phyloP scores from a whole-genome alignment of 2,797 vertebrate species.

The Arnoldichthys spilopterus region DNA sequence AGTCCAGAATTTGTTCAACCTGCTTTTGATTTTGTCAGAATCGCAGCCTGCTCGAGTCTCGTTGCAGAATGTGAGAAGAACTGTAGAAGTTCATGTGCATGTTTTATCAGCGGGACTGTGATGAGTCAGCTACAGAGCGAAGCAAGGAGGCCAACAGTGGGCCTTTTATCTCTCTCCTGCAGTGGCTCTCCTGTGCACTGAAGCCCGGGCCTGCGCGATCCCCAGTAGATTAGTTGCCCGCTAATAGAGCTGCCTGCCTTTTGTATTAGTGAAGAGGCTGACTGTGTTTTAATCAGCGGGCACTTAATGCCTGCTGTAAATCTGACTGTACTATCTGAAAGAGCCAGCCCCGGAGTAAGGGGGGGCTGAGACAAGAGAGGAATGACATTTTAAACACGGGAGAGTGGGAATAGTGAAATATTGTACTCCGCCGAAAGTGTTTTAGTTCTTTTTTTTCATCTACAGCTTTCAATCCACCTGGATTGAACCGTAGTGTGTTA shows the following conservation, averaged over 20 bases:
- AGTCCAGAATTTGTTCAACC: background rate
- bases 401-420: background rate
- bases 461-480: no score
- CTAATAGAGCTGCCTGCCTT: conserved; percentile 51
- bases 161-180: conserved; percentile 44
- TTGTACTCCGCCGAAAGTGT: background rate
- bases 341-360: conserved; percentile 9
- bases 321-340: conserved; percentile 26
- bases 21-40: conserved; percentile 30
- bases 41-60: background rate
- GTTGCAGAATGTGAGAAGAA: conserved; percentile 8
- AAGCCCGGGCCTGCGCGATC: conserved; percentile 40
- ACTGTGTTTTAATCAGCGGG: conserved; percentile 50
- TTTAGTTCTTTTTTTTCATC: background rate
- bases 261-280: conserved; percentile 46
- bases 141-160: conserved; percentile 1
- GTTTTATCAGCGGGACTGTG: conserved; percentile 16
- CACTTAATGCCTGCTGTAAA: conserved; percentile 42
- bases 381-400: conserved; percentile 18
- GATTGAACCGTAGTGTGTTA: no score
- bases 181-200: conserved; percentile 45
- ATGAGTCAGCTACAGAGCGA: conserved; percentile 31
- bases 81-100: conserved; percentile 17
- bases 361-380: background rate
- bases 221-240: conserved; percentile 52